phyloP scores from a whole-genome alignment of 2,797 vertebrate species.

The Hydrolagus colliei region DNA sequence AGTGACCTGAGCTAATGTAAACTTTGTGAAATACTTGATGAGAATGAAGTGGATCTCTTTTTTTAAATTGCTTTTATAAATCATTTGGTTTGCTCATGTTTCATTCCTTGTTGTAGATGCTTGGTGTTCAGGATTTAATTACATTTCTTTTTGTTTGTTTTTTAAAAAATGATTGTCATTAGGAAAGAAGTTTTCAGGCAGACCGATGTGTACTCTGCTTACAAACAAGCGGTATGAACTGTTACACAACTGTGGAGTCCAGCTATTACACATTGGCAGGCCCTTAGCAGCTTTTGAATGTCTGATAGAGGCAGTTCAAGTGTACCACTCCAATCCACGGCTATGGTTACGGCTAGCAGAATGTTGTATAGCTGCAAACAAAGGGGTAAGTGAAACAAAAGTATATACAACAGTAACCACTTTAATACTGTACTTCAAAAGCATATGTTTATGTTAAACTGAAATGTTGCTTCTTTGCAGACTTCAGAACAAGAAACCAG shows the following conservation, averaged over 20 bases:
- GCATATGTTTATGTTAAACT: not conserved
- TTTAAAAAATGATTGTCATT: constrained; percentile 38
- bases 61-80: not conserved
- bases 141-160: not conserved
- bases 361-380: constrained; percentile 93
- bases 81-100: not conserved
- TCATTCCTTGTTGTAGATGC: not conserved
- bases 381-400: constrained; percentile 65
- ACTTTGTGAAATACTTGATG: too few relatives aligned
- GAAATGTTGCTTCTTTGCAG: constrained; percentile 52
- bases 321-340: constrained; percentile 92
- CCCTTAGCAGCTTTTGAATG: constrained; percentile 93
- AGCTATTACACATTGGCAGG: constrained; percentile 84
- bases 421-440: not conserved
- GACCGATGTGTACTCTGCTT: constrained; percentile 88
- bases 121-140: not conserved
- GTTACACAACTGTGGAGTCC: constrained; percentile 93
- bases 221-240: constrained; percentile 94
- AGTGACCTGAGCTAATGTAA: too few relatives aligned
- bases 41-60: not conserved
- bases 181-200: constrained; percentile 86
- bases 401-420: not conserved
- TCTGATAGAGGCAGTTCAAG: constrained; percentile 90
- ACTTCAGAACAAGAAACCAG: constrained; percentile 92
- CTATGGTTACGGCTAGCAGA: constrained; percentile 92